phyloP scores from a whole-genome alignment of 2,888 invertebrate genomes.

The Biston stratarius region DNA sequence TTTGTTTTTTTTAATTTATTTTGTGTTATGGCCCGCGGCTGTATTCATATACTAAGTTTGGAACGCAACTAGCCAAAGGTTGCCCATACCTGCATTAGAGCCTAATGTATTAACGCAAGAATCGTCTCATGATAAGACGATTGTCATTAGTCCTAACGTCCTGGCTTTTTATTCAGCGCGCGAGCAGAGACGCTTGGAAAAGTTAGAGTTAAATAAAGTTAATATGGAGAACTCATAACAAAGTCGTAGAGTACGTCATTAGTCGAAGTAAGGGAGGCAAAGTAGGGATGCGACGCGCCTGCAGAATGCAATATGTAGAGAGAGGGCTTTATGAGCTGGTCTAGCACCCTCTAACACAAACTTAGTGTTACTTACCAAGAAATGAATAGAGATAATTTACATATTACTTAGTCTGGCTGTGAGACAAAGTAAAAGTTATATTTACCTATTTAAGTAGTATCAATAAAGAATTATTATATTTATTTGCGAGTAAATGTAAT shows the following conservation, averaged over 20 bases:
- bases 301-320: conserved; percentile 5
- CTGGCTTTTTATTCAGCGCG: background rate
- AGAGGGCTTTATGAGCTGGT: background rate
- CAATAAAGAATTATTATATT: too few species aligned
- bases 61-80: too few species aligned
- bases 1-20: too few species aligned
- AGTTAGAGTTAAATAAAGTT: background rate
- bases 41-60: too few species aligned
- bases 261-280: background rate
- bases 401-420: background rate
- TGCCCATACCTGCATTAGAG: too few species aligned
- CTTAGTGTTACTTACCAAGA: background rate
- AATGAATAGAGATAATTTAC: background rate
- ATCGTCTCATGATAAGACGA: too few species aligned
- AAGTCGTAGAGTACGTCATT: background rate
- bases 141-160: too few species aligned
- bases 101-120: too few species aligned
- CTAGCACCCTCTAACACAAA: background rate
- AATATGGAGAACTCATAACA: background rate
- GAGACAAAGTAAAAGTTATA: too few species aligned
- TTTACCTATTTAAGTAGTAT: too few species aligned
- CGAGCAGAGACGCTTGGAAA: background rate
- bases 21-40: too few species aligned
- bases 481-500: too few species aligned
- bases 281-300: background rate